phyloP scores from a whole-genome alignment of 2,797 vertebrate genomes.

The Lagothrix lagotricha region DNA sequence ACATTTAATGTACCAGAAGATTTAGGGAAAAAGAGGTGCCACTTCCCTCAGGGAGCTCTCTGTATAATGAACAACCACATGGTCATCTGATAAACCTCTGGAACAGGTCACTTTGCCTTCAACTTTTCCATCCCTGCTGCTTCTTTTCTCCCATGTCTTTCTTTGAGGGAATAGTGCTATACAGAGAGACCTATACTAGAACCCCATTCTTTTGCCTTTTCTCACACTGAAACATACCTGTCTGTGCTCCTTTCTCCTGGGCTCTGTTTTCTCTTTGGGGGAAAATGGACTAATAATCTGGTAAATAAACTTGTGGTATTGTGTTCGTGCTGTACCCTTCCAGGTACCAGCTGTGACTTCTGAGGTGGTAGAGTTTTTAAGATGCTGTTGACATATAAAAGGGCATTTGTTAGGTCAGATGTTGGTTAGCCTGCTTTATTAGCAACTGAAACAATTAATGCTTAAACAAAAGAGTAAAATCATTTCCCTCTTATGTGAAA shows the following conservation, averaged over 20 bases:
- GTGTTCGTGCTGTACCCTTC: not conserved
- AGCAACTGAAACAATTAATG: not conserved
- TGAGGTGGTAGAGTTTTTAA: not conserved
- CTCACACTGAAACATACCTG: not conserved
- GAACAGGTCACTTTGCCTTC: not conserved
- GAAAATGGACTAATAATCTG: too few relatives aligned
- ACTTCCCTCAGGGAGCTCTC: not conserved
- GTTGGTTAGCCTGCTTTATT: not conserved
- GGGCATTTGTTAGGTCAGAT: not conserved
- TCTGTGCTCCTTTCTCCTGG: not conserved
- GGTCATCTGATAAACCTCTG: not conserved
- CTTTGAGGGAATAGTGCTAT: not conserved
- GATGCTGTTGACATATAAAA: too few relatives aligned
- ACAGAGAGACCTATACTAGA: not conserved
- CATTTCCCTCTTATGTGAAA: not conserved
- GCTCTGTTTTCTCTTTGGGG: not conserved
- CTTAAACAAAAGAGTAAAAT: not conserved
- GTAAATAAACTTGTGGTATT: not conserved
- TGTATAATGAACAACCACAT: not conserved
- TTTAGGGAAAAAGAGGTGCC: not conserved
- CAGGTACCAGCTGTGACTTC: not conserved
- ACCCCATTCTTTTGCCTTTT: not conserved
- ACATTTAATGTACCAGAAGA: not conserved
- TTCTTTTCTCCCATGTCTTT: not conserved
- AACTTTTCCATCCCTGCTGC: not conserved